These are phyloP conservation scores for Erebia aethiops DNA, from an alignment of 2,888 invertebrate genomes.

Conservation along the genomic window DNA sequence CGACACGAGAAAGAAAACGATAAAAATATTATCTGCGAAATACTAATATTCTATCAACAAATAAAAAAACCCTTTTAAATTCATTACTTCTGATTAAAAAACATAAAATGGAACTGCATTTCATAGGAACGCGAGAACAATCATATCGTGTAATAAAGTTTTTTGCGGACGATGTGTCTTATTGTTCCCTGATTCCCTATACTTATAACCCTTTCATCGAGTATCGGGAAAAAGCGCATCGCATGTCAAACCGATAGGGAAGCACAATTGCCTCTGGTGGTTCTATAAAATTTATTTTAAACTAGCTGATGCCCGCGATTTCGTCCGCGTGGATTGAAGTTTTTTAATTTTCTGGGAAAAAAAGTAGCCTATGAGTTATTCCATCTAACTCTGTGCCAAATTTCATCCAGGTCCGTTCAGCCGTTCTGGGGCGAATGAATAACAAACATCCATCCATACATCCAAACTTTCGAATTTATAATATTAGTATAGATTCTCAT, in stretches of 20 bases:
- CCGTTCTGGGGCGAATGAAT: too few relatives aligned
- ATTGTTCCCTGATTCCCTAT: conserved; percentile 26
- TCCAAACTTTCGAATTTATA: too few relatives aligned
- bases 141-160: conserved; percentile 17
- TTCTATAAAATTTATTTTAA: neutral
- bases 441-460: too few relatives aligned
- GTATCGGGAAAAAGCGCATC: conserved; percentile 3
- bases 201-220: conserved; percentile 9
- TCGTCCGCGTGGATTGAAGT: too few relatives aligned
- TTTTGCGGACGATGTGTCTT: conserved; percentile 17
- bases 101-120: neutral
- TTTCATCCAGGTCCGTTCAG: too few relatives aligned
- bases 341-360: too few relatives aligned
- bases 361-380: too few relatives aligned
- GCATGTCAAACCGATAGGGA: conserved; percentile 4
- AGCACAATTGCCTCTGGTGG: conserved; percentile 2
- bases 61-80: neutral
- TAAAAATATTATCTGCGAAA: neutral
- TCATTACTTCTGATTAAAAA: neutral
- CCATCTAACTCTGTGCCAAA: too few relatives aligned
- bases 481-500: too few relatives aligned
- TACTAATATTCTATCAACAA: neutral
- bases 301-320: too few relatives aligned
- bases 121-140: conserved; percentile 10
- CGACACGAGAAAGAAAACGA: too few relatives aligned